Conservation (phyloP, 2,888 invertebrate species). For the Acanthosepion pharaonis region DNA sequence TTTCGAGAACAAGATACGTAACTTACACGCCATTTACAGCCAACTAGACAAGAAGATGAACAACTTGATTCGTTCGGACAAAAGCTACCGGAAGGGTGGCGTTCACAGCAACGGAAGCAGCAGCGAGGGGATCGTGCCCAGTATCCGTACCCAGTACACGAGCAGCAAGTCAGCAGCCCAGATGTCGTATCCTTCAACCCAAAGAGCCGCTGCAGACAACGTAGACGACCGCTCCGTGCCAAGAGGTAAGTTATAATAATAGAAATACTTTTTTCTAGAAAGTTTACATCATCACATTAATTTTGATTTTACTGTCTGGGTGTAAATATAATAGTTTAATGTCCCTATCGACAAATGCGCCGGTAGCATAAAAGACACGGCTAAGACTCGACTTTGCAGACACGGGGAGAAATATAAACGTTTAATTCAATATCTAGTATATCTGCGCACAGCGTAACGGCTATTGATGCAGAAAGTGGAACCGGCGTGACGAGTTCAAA, state of each 20-base stretch:
- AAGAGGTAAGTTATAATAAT: neutral
- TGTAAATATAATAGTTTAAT: too few species aligned
- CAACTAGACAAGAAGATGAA: conserved; percentile 42
- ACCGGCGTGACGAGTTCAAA: too few species aligned
- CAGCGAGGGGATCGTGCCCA: conserved; percentile 40
- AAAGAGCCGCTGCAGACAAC: conserved; percentile 34
- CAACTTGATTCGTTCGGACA: neutral
- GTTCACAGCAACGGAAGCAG: conserved; percentile 37
- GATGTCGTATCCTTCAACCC: conserved; percentile 24
- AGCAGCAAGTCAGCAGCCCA: conserved; percentile 13
- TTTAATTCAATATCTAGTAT: too few species aligned
- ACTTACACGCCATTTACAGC: conserved; percentile 38
- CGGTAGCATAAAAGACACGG: too few species aligned
- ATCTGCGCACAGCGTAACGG: too few species aligned
- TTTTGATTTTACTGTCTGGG: too few species aligned
- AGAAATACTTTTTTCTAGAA: too few species aligned
- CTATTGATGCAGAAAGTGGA: too few species aligned
- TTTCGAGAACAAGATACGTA: conserved; percentile 39
- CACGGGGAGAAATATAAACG: too few species aligned
- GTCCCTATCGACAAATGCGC: too few species aligned
- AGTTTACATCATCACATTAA: neutral
- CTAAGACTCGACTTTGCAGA: too few species aligned
- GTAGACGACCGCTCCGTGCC: conserved; percentile 35
- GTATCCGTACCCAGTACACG: neutral
- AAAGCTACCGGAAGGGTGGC: neutral